Evolutionary conservation across 1,140 invertebrate genomes (phyloP).

Genomic region (Diuraphis noxia): DNA sequence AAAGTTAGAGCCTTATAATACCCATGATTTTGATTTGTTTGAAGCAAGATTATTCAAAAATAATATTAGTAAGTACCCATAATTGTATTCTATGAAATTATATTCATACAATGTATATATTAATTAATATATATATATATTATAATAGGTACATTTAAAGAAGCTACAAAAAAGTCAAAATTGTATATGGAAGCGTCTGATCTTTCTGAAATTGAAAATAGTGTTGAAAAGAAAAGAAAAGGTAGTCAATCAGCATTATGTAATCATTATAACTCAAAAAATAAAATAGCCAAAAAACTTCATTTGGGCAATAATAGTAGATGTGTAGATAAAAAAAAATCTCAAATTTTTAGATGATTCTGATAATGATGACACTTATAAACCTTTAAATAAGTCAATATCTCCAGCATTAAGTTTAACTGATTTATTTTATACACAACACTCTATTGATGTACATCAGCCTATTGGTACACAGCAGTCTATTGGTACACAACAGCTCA

Average conservation of each 20-base stretch:
- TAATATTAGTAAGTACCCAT: neutral
- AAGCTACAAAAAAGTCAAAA: neutral
- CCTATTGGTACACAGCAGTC: too few species aligned
- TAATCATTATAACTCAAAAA: neutral
- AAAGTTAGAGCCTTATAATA: neutral
- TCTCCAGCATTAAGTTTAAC: too few species aligned
- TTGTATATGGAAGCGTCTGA: neutral
- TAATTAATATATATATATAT: too few species aligned
- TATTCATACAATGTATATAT: too few species aligned
- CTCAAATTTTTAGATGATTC: neutral
- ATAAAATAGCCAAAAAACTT: neutral
- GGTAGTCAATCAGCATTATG: too few species aligned
- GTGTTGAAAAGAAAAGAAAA: neutral
- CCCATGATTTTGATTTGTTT: neutral
- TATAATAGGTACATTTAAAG: neutral
- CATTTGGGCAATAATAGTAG: neutral
- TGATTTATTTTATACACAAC: too few species aligned
- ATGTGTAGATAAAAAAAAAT: neutral
- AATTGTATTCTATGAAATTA: too few species aligned
- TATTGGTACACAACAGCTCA: too few species aligned
- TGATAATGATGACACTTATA: too few species aligned
- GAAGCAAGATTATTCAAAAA: neutral
- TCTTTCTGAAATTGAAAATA: neutral
- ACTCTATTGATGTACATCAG: too few species aligned
- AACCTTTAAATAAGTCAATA: too few species aligned